Percentiles rank a stretch among this genome's conserved stretches.
phyloP scores from a whole-genome alignment of 2,113 vertebrate genomes.

The Malurus melanocephalus region DNA sequence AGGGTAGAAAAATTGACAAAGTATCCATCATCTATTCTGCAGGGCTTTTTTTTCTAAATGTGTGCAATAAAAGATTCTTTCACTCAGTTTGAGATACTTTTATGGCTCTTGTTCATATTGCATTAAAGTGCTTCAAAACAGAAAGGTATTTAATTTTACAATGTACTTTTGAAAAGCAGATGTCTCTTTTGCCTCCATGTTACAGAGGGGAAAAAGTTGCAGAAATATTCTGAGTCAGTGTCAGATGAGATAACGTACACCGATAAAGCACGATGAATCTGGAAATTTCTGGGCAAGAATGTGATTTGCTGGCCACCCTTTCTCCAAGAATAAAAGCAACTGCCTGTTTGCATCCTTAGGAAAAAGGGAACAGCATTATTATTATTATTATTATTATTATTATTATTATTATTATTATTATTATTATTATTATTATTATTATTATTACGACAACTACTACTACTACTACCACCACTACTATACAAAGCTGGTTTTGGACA shows the following conservation, averaged over 20 bases:
- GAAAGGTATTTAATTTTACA: conserved; percentile 5
- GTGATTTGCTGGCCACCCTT: neutral
- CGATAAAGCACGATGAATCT: neutral
- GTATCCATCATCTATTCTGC: neutral
- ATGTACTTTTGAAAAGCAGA: neutral
- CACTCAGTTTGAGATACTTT: neutral
- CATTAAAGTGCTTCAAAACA: conserved; percentile 10
- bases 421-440: accelerated
- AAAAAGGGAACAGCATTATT: neutral
- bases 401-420: neutral
- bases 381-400: neutral
- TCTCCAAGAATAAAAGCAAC: neutral
- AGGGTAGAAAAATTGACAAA: neutral
- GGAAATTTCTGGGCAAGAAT: neutral
- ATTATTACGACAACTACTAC: neutral
- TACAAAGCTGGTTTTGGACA: neutral
- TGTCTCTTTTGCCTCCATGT: neutral
- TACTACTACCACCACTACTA: neutral
- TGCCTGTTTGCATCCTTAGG: neutral
- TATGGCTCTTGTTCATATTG: neutral
- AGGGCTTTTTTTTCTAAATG: neutral
- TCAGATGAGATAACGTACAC: accelerated
- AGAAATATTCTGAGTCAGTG: neutral
- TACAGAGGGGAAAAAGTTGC: neutral
- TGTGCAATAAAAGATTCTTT: neutral